A percentile compares a stretch with the other conserved stretches of the same genome.
Evolutionary conservation across 2,797 vertebrate species (phyloP).

Genomic region (Clarias pachynema): DNA sequence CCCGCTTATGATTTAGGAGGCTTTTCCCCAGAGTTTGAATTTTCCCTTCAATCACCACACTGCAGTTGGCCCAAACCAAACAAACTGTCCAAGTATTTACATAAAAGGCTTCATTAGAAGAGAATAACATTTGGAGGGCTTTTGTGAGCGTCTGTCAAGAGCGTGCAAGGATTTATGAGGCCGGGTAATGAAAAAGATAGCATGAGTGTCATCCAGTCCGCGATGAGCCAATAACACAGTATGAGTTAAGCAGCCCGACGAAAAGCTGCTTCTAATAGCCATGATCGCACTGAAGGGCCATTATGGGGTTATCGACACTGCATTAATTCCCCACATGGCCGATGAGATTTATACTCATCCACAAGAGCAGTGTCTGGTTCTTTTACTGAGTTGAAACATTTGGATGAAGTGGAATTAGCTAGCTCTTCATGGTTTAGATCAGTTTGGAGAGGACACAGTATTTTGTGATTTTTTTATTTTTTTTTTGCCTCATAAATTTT

Average conservation of each 20-base stretch:
- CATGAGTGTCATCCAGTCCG: conserved; percentile 55
- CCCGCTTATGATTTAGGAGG: conserved; percentile 18
- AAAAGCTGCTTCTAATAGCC: conserved; percentile 56
- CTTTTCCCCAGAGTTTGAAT: conserved; percentile 30
- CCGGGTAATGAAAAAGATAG: conserved; percentile 58
- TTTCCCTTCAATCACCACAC: conserved; percentile 30
- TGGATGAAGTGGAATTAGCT: conserved; percentile 20
- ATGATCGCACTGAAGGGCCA: conserved; percentile 55
- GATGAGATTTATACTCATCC: conserved; percentile 41
- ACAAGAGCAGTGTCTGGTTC: conserved; percentile 30
- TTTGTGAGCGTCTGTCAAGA: conserved; percentile 54
- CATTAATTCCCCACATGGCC: conserved; percentile 52
- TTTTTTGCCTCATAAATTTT: not conserved
- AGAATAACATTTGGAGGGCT: conserved; percentile 54
- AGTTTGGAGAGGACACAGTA: not conserved
- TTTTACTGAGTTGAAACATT: conserved; percentile 28
- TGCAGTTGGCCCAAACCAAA: conserved; percentile 26
- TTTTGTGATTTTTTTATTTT: not conserved
- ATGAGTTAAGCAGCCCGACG: conserved; percentile 43
- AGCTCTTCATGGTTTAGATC: conserved; percentile 15
- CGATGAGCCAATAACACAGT: conserved; percentile 56
- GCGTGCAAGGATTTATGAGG: conserved; percentile 53
- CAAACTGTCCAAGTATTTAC: conserved; percentile 43
- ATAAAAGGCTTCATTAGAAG: conserved; percentile 55
- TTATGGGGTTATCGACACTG: conserved; percentile 53